phyloP scores from a whole-genome alignment of 2,888 invertebrate species.

The Drosophila borborema region DNA sequence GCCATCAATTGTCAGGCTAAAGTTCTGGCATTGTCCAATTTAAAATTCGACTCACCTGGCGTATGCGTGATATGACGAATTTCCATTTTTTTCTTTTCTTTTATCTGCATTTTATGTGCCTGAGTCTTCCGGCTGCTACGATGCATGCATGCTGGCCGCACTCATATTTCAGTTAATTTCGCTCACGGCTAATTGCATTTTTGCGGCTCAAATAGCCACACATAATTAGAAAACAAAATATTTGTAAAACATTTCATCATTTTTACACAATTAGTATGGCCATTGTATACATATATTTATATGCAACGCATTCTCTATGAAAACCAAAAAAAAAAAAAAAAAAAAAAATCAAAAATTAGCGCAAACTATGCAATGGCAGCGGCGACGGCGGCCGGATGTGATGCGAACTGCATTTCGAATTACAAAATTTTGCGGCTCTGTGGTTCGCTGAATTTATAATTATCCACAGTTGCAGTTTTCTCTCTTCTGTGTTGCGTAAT shows the following conservation, averaged over 20 bases:
- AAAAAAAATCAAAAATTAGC: constrained; percentile 36
- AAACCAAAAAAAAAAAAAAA: constrained; percentile 29
- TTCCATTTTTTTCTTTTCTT: constrained; percentile 33
- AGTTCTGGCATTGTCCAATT: constrained; percentile 46
- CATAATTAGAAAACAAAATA: constrained; percentile 53
- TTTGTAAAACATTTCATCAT: constrained; percentile 53
- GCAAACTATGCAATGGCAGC: constrained; percentile 38
- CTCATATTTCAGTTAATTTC: constrained; percentile 47
- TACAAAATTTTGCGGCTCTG: constrained; percentile 55
- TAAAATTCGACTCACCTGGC: constrained; percentile 39
- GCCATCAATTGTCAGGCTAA: constrained; percentile 55
- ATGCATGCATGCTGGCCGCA: constrained; percentile 12
- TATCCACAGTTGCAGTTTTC: constrained; percentile 41
- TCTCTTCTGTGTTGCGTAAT: constrained; percentile 21
- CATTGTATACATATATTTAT: constrained; percentile 37
- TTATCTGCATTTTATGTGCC: constrained; percentile 37
- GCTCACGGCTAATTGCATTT: constrained; percentile 62
- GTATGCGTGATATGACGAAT: constrained; percentile 47
- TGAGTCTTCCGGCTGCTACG: constrained; percentile 5
- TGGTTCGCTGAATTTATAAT: constrained; percentile 52
- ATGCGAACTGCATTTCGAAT: constrained; percentile 52
- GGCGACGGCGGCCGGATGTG: constrained; percentile 45
- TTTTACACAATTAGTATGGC: constrained; percentile 60
- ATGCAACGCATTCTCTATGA: constrained; percentile 19
- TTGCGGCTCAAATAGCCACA: constrained; percentile 56